Base-by-base conservation (phyloP, 2,888 invertebrate species). In the Chromoteleia sp. region DNA sequence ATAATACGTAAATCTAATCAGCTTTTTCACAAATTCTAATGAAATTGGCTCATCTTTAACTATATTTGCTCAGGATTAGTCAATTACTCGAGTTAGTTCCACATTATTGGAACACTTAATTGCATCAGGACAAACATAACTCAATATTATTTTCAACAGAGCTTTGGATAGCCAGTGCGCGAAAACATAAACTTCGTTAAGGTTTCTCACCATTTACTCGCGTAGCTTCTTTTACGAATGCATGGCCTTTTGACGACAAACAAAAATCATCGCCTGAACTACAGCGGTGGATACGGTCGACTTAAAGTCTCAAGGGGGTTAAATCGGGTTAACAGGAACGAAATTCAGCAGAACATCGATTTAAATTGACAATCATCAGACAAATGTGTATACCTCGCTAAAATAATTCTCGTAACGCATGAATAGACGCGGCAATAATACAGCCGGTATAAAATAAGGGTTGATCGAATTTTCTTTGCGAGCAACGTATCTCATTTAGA, bases 291-390 rank as follows among this genome's bases (percentile, higher is more conserved):
- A n/a, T 39, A 48, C 68, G 39, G 29, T 30, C 4, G 14, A 39
- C 36, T 65, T 65, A 14, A 29, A 41, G 8, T 68, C 45, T 45
- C 56, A 54, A 33, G 30, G 56, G 68, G 30, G 8, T 21, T 8
- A 43, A 45, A 68, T 56, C 43, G 56, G 21, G 56, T 68, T 56
- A 56, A 56, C 17, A 19, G 43, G 17, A 19, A 52, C 29, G 52
- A 52, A 39, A 15, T 29, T 25, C 67, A n/a, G 12, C 10, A 19
- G 15, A 48, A 58, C 36, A 45, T 58, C 15, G 70, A 70, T 70
- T 58, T 43, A 45, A 70, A 70, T 48, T 25, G 70, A 70, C 19
- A 58, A 10, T 58, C 70, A 36, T 58, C 25, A 36, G 19, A 48
- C 45, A 45, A 56, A 56, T 56, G 45, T 68, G 54, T 54, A 68